Evolutionary conservation across 2,797 vertebrate species (phyloP).

Genomic region (Graptemys geographica): DNA sequence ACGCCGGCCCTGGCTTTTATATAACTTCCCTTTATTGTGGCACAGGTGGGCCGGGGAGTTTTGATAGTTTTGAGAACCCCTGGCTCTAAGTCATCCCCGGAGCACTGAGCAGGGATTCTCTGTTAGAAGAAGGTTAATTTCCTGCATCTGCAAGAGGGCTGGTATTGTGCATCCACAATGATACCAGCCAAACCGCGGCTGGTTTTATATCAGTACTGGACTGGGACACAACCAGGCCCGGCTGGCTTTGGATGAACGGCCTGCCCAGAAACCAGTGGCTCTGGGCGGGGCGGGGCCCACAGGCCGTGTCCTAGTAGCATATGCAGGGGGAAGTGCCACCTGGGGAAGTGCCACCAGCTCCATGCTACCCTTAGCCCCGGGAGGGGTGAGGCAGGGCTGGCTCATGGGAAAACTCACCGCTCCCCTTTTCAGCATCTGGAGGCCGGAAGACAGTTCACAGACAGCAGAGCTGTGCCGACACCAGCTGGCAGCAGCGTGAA

Average conservation of each 20-base stretch:
- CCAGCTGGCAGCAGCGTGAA: too few relatives aligned
- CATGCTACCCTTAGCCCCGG: not conserved
- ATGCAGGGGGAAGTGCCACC: not conserved
- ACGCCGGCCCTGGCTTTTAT: too few relatives aligned
- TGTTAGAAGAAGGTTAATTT: not conserved
- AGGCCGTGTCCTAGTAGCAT: not conserved
- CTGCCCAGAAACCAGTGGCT: not conserved
- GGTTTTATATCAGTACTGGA: not conserved
- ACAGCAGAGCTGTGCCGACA: not conserved
- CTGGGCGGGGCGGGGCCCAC: too few relatives aligned
- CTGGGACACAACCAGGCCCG: not conserved
- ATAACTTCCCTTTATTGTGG: too few relatives aligned
- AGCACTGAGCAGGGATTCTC: not conserved
- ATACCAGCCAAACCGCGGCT: not conserved
- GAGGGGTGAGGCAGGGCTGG: not conserved
- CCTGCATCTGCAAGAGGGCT: not conserved
- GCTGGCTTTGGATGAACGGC: not conserved
- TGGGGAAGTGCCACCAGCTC: too few relatives aligned
- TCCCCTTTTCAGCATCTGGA: not conserved
- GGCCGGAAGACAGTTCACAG: not conserved
- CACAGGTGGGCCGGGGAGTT: too few relatives aligned
- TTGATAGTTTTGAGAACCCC: too few relatives aligned
- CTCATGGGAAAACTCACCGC: not conserved
- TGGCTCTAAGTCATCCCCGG: not conserved
- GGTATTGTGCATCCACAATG: not conserved